These are phyloP conservation scores for Sphaerodactylus townsendi DNA, from an alignment of 2,113 vertebrate species.

Conservation along the genomic window DNA sequence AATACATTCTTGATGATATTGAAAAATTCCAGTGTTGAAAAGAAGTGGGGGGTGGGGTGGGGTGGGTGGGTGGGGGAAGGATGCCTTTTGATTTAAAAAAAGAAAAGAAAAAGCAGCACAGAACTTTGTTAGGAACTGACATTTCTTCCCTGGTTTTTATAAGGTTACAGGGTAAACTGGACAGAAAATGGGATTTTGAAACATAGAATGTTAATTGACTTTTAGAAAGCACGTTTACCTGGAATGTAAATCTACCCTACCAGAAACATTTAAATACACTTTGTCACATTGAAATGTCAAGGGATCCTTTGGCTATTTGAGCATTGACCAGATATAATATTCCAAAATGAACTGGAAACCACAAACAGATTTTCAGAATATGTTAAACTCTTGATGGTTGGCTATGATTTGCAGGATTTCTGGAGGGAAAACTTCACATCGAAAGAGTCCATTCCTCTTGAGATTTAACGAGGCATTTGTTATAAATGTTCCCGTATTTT, in stretches of 20 bases:
- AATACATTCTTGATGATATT: neutral
- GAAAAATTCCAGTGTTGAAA: constrained; percentile 1
- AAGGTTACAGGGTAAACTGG: neutral
- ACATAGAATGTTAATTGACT: constrained; percentile 23
- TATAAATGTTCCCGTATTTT: constrained; percentile 37
- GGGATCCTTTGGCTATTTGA: constrained; percentile 25
- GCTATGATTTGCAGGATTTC: constrained; percentile 61
- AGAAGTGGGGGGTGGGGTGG: neutral
- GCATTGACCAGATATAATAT: constrained; percentile 48
- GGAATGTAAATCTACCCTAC: constrained; percentile 22
- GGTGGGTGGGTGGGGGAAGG: accelerated
- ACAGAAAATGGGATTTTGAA: neutral
- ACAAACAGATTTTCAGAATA: constrained; percentile 69
- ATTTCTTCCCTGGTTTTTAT: neutral
- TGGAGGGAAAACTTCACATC: constrained; percentile 56
- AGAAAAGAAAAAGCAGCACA: accelerated
- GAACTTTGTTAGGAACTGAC: neutral
- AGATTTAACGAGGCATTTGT: constrained; percentile 59
- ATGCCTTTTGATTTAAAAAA: neutral
- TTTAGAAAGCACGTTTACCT: constrained; percentile 39
- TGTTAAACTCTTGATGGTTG: constrained; percentile 62
- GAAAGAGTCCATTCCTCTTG: constrained; percentile 47
- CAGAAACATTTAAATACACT: neutral
- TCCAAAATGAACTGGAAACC: constrained; percentile 53
- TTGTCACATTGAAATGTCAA: constrained; percentile 20